Evolutionary conservation across 1,140 invertebrate genomes (phyloP).

Genomic region (Archivesica marissinica): DNA sequence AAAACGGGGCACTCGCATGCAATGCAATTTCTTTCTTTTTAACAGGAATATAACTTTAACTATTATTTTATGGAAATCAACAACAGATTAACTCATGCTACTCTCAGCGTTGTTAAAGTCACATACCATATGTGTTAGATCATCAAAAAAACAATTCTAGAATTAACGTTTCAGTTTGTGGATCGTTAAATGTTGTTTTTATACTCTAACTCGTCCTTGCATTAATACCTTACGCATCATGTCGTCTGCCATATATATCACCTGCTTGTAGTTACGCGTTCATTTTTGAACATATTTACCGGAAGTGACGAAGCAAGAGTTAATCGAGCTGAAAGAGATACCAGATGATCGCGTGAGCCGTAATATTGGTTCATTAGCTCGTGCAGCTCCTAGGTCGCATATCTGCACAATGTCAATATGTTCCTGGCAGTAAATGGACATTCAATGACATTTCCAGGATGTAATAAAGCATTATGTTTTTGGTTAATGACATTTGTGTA

Average conservation of each 20-base stretch:
- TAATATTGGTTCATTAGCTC: constrained; percentile 2
- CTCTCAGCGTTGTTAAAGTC: no score
- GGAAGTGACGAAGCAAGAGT: background rate
- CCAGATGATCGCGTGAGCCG: background rate
- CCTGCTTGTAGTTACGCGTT: background rate
- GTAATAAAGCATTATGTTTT: constrained; percentile 16
- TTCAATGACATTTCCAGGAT: background rate
- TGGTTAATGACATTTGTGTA: constrained; percentile 27
- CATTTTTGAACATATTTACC: background rate
- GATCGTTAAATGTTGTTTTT: no score
- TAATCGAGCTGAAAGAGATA: background rate
- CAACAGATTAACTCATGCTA: no score
- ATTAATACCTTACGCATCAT: no score
- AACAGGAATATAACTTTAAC: no score
- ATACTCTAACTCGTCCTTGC: no score
- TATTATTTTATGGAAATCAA: no score
- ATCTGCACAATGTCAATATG: background rate
- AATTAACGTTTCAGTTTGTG: no score
- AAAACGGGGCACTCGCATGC: no score
- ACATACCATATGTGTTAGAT: no score
- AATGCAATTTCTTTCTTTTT: no score
- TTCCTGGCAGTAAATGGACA: background rate
- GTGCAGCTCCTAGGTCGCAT: background rate
- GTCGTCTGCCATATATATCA: background rate
- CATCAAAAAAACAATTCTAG: no score